These are phyloP conservation scores for Mus spicilegus DNA, from an alignment of 2,113 vertebrate species.

Conservation along the genomic window DNA sequence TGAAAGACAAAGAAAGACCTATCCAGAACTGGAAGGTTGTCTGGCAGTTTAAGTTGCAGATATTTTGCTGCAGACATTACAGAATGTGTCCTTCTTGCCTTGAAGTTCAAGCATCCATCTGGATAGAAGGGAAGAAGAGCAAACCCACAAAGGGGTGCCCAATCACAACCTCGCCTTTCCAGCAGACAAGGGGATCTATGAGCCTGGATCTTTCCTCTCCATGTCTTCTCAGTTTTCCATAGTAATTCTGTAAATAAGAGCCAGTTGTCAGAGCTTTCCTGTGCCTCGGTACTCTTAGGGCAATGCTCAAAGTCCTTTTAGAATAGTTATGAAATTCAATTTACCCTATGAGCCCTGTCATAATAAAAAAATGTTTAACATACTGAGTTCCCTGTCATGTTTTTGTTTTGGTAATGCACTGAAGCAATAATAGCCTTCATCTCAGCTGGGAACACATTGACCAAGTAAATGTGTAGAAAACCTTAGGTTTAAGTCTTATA, in stretches of 20 bases:
- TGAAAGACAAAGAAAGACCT: conserved; percentile 65
- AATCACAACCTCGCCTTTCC: not conserved
- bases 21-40: conserved; percentile 40
- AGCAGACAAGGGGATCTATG: not conserved
- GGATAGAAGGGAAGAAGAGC: conserved; percentile 45
- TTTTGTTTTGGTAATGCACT: not conserved
- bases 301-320: not conserved
- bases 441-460: conserved; percentile 45
- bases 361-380: not conserved
- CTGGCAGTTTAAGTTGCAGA: conserved; percentile 34
- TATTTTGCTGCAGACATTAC: not conserved
- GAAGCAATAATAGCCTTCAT: not conserved
- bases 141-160: conserved; percentile 17
- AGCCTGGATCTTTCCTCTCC: not conserved
- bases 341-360: not conserved
- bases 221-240: not conserved
- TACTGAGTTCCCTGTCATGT: not conserved
- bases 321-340: not conserved
- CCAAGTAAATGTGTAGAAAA: conserved; percentile 1
- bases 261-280: not conserved
- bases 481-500: not conserved
- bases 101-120: not conserved
- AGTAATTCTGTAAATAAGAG: conserved; percentile 36
- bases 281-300: not conserved
- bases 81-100: conserved; percentile 50